phyloP scores from a whole-genome alignment of 2,888 invertebrate species.

The Dicyrtomina minuta region DNA sequence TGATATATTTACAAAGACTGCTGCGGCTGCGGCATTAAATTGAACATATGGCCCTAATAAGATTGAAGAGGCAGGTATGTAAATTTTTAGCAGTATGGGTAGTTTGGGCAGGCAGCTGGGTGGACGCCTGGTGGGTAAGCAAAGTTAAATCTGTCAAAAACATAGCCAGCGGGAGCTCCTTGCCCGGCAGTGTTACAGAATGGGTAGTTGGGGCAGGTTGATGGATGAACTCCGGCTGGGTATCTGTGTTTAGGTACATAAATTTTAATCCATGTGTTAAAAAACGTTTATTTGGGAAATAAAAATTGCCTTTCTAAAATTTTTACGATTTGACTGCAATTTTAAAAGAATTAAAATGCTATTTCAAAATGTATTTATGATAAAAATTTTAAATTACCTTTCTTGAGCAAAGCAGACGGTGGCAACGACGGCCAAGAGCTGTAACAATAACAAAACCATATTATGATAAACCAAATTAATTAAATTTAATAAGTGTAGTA shows the following conservation, averaged over 20 bases:
- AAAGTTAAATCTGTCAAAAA: slow-evolving; percentile 44
- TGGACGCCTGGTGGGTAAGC: slow-evolving; percentile 47
- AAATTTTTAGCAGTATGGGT: slow-evolving; percentile 40
- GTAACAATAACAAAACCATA: slow-evolving; percentile 14
- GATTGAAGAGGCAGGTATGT: no score
- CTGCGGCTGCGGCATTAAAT: no score
- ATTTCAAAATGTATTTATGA: no score
- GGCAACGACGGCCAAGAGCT: slow-evolving; percentile 47
- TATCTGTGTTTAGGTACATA: slow-evolving; percentile 28
- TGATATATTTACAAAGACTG: no score
- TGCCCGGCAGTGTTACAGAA: slow-evolving; percentile 59
- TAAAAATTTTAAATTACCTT: slow-evolving; percentile 25
- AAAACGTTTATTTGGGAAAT: no score
- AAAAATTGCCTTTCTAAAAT: no score
- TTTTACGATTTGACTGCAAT: background rate
- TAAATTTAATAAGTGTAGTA: background rate
- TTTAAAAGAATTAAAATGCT: no score
- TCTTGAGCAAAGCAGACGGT: slow-evolving; percentile 43
- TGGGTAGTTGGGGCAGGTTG: slow-evolving; percentile 65
- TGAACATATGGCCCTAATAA: background rate
- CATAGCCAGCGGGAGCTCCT: slow-evolving; percentile 45
- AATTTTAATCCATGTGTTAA: no score
- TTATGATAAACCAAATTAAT: background rate
- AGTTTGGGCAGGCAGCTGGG: slow-evolving; percentile 34
- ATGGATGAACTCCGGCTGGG: slow-evolving; percentile 56